A percentile compares a stretch with the other conserved stretches of the same genome.
phyloP scores from a whole-genome alignment of 2,888 invertebrate genomes.

The Steinernema hermaphroditum region DNA sequence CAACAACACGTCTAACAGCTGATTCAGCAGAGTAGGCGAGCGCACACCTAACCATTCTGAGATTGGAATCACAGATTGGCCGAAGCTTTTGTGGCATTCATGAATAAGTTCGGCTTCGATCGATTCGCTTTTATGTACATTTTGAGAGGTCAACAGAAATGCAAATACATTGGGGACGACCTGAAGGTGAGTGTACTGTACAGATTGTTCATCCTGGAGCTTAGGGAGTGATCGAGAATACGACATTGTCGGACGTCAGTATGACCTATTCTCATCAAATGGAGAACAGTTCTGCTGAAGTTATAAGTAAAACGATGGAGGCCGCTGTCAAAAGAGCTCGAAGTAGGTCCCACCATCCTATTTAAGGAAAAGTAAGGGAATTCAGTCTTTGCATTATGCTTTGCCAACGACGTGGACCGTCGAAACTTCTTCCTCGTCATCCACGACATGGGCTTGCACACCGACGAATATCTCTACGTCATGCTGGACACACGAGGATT shows the following conservation, averaged over 20 bases:
- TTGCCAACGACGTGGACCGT: slow-evolving; percentile 1
- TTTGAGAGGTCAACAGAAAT: neutral
- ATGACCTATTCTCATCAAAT: neutral
- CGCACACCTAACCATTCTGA: neutral
- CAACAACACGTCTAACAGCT: slow-evolving; percentile 22
- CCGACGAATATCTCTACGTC: slow-evolving; percentile 41
- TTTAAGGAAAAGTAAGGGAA: too few species aligned
- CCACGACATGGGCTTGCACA: slow-evolving; percentile 23
- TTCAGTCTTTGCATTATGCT: slow-evolving; percentile 29
- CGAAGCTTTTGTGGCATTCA: slow-evolving; percentile 1
- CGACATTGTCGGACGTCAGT: neutral
- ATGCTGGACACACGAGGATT: slow-evolving; percentile 42
- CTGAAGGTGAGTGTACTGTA: neutral
- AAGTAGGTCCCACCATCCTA: too few species aligned
- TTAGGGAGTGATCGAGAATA: neutral
- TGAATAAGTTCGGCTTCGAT: slow-evolving; percentile 43
- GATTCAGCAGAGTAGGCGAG: neutral
- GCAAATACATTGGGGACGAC: slow-evolving; percentile 3
- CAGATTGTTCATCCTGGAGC: too few species aligned
- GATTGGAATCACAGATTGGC: neutral
- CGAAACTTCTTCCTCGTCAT: slow-evolving; percentile 29
- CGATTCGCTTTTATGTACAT: slow-evolving; percentile 48
- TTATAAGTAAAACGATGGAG: slow-evolving; percentile 25
- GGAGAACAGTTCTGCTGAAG: slow-evolving; percentile 1
- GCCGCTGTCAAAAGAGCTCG: slow-evolving; percentile 5